Evolutionary conservation across 1,140 invertebrate genomes (phyloP), one percentile per base, ranked within the genome.

Genomic region (Drosophila lini): DNA sequence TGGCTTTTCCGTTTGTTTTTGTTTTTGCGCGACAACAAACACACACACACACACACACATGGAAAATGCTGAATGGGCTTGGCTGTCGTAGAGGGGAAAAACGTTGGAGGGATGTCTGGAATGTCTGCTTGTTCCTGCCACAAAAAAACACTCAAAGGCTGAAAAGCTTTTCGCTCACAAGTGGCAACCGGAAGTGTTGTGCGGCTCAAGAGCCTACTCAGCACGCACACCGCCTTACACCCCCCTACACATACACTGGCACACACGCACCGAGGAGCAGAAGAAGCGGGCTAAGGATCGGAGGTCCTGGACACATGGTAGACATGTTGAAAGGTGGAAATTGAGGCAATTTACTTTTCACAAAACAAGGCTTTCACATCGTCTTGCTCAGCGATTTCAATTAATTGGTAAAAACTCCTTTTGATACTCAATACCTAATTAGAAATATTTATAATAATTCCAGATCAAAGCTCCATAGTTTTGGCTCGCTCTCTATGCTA

Each of bases 131-230:
- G 42, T 58, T 71, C 65, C 80, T 81, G 81, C 81, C 81, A 78
- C 84, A 88, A 83, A 73, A 62, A 78, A 78, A 78, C 74, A 78
- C 75, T 63, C 84, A 80, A 80, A 89, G 74, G 81, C 84, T 88
- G 74, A 88, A 88, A 88, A 86, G 84, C 74, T 88, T 89, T 89
- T 75, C 80, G 77, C 80, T 84, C 55, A 89, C 84, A 89, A 88
- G 84, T 88, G 84, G 84, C 80, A 89, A 88, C 84, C 84, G 84
- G 84, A 88, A 88, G 84, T 89, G 84, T 83, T 88, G 84, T 88
- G 84, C 78, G 69, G 80, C 83, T 88, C 77, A 74, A 89, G 83
- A 89, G 62, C 44, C 84, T 82, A 88, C 84, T 84, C 80, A 74
- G 68, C 84, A 75, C 40, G 69, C 78, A 76, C 75, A 63, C 58